Conservation (phyloP, 2,113 vertebrate genomes). For the Suncus etruscus region DNA sequence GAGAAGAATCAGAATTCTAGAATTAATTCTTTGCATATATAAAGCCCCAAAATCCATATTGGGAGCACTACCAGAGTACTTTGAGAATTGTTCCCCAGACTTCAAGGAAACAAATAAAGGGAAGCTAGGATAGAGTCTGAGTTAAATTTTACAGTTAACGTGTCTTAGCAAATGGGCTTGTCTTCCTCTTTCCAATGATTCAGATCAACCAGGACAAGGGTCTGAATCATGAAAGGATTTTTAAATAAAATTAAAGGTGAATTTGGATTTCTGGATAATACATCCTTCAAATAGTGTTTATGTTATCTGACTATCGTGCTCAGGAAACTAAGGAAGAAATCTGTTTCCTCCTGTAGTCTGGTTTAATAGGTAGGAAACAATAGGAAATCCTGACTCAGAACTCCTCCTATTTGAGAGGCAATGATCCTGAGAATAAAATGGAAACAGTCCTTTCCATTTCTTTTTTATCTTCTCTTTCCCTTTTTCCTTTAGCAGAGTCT, state of each 20-base stretch:
- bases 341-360: slow-evolving; percentile 58
- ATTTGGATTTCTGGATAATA: slow-evolving; percentile 47
- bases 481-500: neutral
- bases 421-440: neutral
- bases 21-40: no score
- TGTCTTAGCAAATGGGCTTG: neutral
- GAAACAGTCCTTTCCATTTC: neutral
- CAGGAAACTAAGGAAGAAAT: slow-evolving; percentile 58
- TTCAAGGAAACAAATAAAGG: no score
- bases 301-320: neutral
- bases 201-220: neutral
- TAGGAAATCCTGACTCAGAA: slow-evolving; percentile 69
- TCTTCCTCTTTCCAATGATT: neutral
- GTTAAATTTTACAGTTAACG: neutral
- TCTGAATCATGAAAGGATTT: neutral
- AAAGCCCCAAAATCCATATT: no score
- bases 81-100: no score
- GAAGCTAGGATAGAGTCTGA: neutral
- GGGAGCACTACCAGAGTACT: no score
- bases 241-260: slow-evolving; percentile 46
- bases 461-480: neutral
- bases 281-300: slow-evolving; percentile 52
- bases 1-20: no score
- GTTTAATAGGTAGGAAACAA: slow-evolving; percentile 51
- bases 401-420: neutral